Evolutionary conservation across 2,888 invertebrate species (phyloP).

Genomic region (Drosophila paranaensis): DNA sequence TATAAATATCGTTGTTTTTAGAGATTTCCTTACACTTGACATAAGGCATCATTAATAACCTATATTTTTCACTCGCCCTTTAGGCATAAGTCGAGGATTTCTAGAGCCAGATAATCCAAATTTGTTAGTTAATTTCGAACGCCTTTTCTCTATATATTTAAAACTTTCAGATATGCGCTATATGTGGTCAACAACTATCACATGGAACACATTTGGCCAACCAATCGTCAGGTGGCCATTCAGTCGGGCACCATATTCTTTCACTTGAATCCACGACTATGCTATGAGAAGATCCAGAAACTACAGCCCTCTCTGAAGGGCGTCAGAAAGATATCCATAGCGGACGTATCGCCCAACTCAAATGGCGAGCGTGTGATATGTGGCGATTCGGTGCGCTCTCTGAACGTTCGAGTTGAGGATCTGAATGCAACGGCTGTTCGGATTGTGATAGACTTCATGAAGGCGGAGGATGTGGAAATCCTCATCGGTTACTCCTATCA

Average conservation of each 20-base stretch:
- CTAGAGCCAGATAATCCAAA: too few species aligned
- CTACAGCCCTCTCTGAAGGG: conserved; percentile 83
- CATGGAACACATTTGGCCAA: conserved; percentile 87
- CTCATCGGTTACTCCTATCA: conserved; percentile 96
- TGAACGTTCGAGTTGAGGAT: conserved; percentile 83
- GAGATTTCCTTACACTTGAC: too few species aligned
- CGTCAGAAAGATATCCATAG: conserved; percentile 54
- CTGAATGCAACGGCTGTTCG: conserved; percentile 85
- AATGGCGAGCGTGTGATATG: conserved; percentile 97
- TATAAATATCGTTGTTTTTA: too few species aligned
- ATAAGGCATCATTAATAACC: too few species aligned
- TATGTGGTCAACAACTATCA: conserved; percentile 89
- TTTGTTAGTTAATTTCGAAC: too few species aligned
- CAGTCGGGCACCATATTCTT: conserved; percentile 87
- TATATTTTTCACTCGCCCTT: too few species aligned
- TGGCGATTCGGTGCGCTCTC: conserved; percentile 37
- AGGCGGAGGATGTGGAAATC: conserved; percentile 89
- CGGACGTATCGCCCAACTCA: conserved; percentile 86
- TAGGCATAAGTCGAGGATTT: too few species aligned
- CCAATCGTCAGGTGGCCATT: conserved; percentile 85
- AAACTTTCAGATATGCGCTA: conserved; percentile 85
- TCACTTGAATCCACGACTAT: conserved; percentile 90
- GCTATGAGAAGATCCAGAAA: conserved; percentile 87
- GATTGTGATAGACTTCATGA: conserved; percentile 88
- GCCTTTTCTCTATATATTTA: too few species aligned